These are phyloP conservation scores for Octodon degus DNA, from an alignment of 2,113 vertebrate genomes.

Conservation along the genomic window DNA sequence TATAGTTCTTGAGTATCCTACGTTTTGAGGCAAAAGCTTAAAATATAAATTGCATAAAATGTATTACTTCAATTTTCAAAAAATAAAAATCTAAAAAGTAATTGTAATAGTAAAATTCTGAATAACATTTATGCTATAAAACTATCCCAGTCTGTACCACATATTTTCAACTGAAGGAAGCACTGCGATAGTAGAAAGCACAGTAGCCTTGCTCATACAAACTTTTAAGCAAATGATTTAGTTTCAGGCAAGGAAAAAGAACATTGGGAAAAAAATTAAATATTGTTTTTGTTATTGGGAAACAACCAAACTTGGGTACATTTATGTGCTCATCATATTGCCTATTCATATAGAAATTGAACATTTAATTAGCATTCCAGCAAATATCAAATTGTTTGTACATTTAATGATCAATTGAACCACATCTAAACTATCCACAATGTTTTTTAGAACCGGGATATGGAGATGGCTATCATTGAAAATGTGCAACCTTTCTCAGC, in stretches of 20 bases:
- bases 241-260: neutral
- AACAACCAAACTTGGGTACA: neutral
- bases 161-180: neutral
- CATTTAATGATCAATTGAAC: slow-evolving; percentile 37
- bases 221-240: neutral
- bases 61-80: slow-evolving; percentile 15
- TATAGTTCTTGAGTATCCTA: neutral
- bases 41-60: slow-evolving; percentile 7
- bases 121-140: neutral
- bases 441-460: neutral
- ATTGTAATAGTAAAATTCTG: neutral
- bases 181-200: neutral
- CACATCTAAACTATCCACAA: neutral
- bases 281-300: neutral
- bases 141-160: neutral
- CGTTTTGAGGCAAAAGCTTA: slow-evolving; percentile 28
- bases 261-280: neutral
- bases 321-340: neutral
- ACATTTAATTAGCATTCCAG: neutral
- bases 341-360: neutral
- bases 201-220: neutral
- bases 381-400: slow-evolving; percentile 56
- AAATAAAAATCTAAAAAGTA: slow-evolving; percentile 20
- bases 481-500: neutral
- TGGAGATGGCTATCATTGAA: neutral